Conservation (phyloP, 2,888 invertebrate species). For the Epirrhoe tristata region DNA sequence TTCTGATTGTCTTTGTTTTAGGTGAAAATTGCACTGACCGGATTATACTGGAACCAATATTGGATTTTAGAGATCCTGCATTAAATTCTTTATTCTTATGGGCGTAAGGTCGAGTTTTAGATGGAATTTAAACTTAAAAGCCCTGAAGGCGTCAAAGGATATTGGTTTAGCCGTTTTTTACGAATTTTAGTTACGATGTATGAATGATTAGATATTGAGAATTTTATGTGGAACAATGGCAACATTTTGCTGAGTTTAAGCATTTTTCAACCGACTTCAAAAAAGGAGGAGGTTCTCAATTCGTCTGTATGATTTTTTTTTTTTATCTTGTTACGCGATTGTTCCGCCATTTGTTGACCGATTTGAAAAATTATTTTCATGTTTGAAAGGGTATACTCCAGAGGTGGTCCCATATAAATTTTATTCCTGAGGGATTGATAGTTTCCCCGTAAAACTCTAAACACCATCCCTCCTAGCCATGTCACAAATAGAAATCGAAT, state of each 20-base stretch:
- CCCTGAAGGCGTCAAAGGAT: conserved; percentile 63
- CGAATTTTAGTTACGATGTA: conserved; percentile 58
- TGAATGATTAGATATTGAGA: conserved; percentile 53
- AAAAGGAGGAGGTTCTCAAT: too few species aligned
- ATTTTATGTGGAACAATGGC: conserved; percentile 3
- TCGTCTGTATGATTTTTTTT: too few species aligned
- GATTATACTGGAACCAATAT: conserved; percentile 20
- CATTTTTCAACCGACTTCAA: too few species aligned
- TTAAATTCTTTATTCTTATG: neutral
- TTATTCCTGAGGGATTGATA: too few species aligned
- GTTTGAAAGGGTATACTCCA: too few species aligned
- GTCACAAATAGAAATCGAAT: too few species aligned
- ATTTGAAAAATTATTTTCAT: too few species aligned
- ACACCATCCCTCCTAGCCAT: too few species aligned
- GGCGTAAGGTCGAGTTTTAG: conserved; percentile 30
- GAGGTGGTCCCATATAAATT: too few species aligned
- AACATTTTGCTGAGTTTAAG: neutral
- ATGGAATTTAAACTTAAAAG: conserved; percentile 53
- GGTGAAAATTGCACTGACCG: conserved; percentile 23
- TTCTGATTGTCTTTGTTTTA: conserved; percentile 25
- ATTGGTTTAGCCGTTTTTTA: conserved; percentile 67
- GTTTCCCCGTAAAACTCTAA: too few species aligned
- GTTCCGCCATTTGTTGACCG: too few species aligned
- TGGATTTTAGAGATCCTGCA: conserved; percentile 15
- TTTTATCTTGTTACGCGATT: too few species aligned